These are phyloP conservation scores for Acanthaster planci DNA, from an alignment of 35 echinoderm and acorn worm genomes.

Conservation along the genomic window DNA sequence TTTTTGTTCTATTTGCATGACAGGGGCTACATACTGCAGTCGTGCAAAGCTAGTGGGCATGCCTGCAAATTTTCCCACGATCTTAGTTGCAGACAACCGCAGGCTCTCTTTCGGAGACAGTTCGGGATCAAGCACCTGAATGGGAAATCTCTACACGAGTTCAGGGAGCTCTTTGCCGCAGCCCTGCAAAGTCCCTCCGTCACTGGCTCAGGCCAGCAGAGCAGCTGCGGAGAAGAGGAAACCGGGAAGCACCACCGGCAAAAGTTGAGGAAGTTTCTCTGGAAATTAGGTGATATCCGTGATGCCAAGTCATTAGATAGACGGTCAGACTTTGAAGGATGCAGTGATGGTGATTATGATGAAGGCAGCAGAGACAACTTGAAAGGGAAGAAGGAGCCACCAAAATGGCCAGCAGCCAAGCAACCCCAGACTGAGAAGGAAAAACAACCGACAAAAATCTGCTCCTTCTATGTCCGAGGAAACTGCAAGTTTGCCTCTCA, in stretches of 20 bases:
- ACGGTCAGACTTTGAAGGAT: too few relatives aligned
- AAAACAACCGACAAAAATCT: neutral
- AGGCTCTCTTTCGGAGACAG: neutral
- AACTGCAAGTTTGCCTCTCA: neutral
- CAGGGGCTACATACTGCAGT: neutral
- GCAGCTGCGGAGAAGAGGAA: neutral
- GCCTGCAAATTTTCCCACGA: conserved; percentile 1
- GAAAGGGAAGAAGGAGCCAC: neutral
- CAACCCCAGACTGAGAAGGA: neutral
- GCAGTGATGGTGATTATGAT: neutral
- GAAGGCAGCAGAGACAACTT: neutral
- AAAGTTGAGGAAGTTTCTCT: neutral
- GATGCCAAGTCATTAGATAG: neutral
- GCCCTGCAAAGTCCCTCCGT: neutral
- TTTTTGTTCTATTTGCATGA: neutral
- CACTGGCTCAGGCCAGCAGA: neutral
- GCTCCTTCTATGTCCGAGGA: conserved; percentile 7
- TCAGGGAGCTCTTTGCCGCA: neutral
- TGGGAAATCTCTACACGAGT: neutral
- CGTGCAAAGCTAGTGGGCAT: neutral
- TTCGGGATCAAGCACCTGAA: neutral
- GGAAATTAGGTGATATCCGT: neutral
- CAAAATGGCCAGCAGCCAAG: neutral
- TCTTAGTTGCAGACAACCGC: neutral
- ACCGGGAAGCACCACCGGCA: neutral